A percentile compares a stretch with the other conserved stretches of the same genome.
These are phyloP conservation scores for Oryzias sinensis DNA, from an alignment of 2,797 vertebrate species.

Conservation along the genomic window DNA sequence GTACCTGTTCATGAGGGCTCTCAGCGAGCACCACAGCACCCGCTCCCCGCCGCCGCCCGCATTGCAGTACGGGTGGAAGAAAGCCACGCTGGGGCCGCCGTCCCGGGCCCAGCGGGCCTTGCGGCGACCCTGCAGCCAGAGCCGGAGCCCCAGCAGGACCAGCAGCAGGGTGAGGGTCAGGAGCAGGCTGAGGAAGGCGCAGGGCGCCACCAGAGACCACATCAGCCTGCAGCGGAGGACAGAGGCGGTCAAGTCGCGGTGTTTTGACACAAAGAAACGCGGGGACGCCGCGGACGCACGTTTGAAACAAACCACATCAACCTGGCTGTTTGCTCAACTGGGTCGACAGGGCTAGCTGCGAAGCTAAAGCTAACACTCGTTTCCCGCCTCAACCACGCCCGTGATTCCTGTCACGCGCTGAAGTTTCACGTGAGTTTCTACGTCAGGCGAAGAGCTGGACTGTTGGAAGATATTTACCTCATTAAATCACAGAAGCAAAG, in stretches of 20 bases:
- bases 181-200: slow-evolving; percentile 77
- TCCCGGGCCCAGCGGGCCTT: slow-evolving; percentile 61
- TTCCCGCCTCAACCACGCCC: not conserved
- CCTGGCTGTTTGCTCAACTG: not conserved
- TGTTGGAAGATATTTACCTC: slow-evolving; percentile 30
- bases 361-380: slow-evolving; percentile 7
- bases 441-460: not conserved
- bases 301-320: too few relatives aligned
- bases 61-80: slow-evolving; percentile 94
- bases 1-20: slow-evolving; percentile 72
- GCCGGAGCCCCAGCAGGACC: slow-evolving; percentile 73
- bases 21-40: slow-evolving; percentile 90
- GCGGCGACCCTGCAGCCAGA: slow-evolving; percentile 71
- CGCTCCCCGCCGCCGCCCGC: slow-evolving; percentile 93
- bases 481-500: slow-evolving; percentile 65
- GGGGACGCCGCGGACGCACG: too few relatives aligned
- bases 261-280: too few relatives aligned
- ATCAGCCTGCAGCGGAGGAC: slow-evolving; percentile 77
- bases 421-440: not conserved
- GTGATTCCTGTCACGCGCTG: not conserved
- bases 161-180: slow-evolving; percentile 75
- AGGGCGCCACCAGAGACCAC: slow-evolving; percentile 83
- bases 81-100: slow-evolving; percentile 78
- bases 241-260: not conserved
- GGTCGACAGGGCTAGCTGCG: slow-evolving; percentile 1